Evolutionary conservation across 2,113 vertebrate species (phyloP).

Genomic region (Sinosuthora webbiana): DNA sequence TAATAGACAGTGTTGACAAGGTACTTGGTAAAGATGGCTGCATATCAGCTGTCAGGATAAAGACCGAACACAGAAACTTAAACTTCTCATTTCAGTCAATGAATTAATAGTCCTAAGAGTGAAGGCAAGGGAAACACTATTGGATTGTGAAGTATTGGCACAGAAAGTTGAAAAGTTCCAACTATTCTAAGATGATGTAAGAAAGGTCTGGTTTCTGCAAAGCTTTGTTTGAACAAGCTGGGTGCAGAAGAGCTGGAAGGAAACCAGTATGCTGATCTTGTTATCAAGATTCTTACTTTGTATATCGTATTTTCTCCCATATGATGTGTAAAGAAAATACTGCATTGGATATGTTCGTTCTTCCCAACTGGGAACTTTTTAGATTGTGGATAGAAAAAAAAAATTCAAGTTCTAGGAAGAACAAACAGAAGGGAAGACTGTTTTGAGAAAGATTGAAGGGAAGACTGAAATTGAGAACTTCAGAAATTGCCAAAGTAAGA

Average conservation of each 20-base stretch:
- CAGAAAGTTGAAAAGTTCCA: not conserved
- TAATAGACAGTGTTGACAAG: not conserved
- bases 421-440: not conserved
- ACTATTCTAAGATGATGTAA: not conserved
- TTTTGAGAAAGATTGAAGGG: not conserved
- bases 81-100: not conserved
- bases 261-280: not conserved
- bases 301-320: not conserved
- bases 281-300: not conserved
- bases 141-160: not conserved
- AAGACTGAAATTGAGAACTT: not conserved
- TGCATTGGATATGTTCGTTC: not conserved
- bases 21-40: not conserved
- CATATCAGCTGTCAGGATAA: not conserved
- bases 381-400: not conserved
- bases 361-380: not conserved
- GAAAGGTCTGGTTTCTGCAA: not conserved
- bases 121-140: not conserved
- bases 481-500: not conserved
- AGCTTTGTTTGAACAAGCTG: not conserved
- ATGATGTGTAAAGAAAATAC: not conserved
- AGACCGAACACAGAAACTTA: not conserved
- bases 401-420: not conserved
- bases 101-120: not conserved
- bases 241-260: not conserved